phyloP scores from a whole-genome alignment of 2,797 vertebrate genomes.

The Poeciliopsis presidionis region DNA sequence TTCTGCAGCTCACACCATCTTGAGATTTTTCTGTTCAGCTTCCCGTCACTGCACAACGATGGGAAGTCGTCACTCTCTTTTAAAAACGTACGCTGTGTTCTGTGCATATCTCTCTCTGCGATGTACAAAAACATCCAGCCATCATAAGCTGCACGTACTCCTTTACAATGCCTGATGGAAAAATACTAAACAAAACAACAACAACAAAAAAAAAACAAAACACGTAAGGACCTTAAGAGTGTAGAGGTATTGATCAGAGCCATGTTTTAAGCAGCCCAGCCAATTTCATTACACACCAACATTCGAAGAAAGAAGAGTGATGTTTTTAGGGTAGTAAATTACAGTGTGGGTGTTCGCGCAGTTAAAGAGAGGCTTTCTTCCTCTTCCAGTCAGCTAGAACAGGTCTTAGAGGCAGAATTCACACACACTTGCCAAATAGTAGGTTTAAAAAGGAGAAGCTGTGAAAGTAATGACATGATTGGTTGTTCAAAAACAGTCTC shows the following conservation, averaged over 20 bases:
- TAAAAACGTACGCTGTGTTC: not conserved
- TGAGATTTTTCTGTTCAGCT: not conserved
- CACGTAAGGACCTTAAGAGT: not conserved
- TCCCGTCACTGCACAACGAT: not conserved
- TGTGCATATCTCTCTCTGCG: not conserved
- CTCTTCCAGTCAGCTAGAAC: constrained; percentile 1
- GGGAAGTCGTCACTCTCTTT: not conserved
- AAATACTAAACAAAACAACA: too few species aligned
- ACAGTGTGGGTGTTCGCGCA: constrained; percentile 8
- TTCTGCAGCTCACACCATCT: constrained; percentile 21
- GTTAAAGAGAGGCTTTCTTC: constrained; percentile 27
- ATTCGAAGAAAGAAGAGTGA: constrained; percentile 5
- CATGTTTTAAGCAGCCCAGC: not conserved
- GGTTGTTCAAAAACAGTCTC: constrained; percentile 21
- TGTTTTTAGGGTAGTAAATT: constrained; percentile 20
- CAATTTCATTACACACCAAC: not conserved
- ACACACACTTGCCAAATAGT: constrained; percentile 16
- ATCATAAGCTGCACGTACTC: not conserved
- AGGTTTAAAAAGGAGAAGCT: constrained; percentile 21
- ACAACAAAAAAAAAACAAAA: not conserved
- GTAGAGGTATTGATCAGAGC: not conserved
- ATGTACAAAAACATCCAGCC: not conserved
- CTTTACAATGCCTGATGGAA: not conserved
- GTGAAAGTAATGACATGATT: constrained; percentile 17
- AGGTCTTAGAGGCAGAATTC: constrained; percentile 13